Evolutionary conservation across 35 echinoderm and acorn worm genomes (phyloP).

Genomic region (Lytechinus variegatus): DNA sequence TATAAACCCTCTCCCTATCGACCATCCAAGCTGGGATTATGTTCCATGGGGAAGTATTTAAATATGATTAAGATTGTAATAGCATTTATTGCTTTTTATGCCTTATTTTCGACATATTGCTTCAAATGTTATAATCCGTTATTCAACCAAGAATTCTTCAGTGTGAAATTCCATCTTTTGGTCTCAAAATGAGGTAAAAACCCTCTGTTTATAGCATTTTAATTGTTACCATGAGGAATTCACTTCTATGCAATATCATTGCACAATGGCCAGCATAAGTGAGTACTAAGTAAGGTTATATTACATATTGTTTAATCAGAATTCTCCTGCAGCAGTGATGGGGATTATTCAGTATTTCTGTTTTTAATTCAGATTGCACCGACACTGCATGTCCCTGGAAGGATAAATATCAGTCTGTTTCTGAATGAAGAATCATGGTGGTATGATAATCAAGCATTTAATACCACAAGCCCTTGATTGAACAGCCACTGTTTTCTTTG

Average conservation of each 20-base stretch:
- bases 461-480: no score
- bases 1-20: neutral
- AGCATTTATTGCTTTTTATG: neutral
- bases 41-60: neutral
- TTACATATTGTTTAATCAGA: neutral
- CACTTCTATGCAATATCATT: neutral
- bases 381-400: neutral
- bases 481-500: no score
- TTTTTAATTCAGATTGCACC: neutral
- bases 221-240: neutral
- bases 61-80: neutral
- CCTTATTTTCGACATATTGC: neutral
- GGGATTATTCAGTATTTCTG: neutral
- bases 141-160: neutral
- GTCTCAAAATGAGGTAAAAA: neutral
- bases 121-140: neutral
- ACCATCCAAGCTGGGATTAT: neutral
- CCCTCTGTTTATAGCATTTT: neutral
- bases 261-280: no score
- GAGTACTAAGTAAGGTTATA: neutral
- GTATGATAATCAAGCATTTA: neutral
- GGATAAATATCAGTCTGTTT: neutral
- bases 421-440: neutral
- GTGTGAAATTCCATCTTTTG: neutral
- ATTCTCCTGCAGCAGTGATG: neutral